phyloP scores from a whole-genome alignment of 1,140 invertebrate species.

The Chironomus tepperi region DNA sequence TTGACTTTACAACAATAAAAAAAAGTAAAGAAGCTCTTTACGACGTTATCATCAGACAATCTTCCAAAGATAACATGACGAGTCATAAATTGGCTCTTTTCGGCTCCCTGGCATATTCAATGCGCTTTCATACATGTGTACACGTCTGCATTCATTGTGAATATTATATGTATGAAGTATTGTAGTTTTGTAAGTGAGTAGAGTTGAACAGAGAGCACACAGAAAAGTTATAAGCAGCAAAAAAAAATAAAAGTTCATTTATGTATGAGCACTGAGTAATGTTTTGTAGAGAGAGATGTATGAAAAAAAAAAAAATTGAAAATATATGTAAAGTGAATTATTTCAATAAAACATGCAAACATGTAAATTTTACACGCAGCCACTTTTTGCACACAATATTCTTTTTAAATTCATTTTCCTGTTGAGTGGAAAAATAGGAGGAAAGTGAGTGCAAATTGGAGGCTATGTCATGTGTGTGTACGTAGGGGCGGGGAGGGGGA shows the following conservation, averaged over 20 bases:
- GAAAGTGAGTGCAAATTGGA: slow-evolving; percentile 18
- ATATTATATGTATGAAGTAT: background rate
- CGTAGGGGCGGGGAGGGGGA: background rate
- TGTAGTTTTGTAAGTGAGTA: too few relatives aligned
- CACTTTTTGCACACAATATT: background rate
- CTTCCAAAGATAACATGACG: background rate
- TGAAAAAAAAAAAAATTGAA: background rate
- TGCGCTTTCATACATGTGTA: slow-evolving; percentile 12
- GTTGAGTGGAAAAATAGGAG: background rate
- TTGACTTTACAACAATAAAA: background rate
- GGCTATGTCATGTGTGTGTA: background rate
- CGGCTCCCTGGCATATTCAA: background rate
- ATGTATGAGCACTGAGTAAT: too few relatives aligned
- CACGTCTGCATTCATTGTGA: background rate
- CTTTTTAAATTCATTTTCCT: background rate
- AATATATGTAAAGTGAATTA: slow-evolving; percentile 20
- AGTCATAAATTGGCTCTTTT: slow-evolving; percentile 11
- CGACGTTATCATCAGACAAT: slow-evolving; percentile 12
- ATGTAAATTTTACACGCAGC: slow-evolving; percentile 10
- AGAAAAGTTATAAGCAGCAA: background rate
- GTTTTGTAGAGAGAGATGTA: background rate
- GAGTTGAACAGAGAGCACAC: too few relatives aligned
- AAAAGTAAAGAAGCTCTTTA: background rate
- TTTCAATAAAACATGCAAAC: slow-evolving; percentile 22
- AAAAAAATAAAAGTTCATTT: too few relatives aligned